Base-by-base conservation (phyloP, 2,113 vertebrate genomes). In the Silurus glanis region DNA sequence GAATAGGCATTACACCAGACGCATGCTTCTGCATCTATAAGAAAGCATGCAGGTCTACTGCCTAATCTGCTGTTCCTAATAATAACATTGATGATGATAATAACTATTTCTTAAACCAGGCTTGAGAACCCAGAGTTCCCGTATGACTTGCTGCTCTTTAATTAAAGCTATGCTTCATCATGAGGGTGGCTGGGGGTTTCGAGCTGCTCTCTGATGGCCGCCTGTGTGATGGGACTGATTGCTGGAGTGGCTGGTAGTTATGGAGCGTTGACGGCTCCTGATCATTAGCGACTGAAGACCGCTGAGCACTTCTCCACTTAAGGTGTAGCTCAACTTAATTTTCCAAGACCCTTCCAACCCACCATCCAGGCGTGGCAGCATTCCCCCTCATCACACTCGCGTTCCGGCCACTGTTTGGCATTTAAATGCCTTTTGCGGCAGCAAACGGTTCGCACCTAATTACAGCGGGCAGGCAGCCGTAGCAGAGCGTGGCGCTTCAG, bases 401-500 rank as follows among this genome's bases (percentile, higher is more conserved):
- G 61, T 62, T 75, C 78, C 21, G 83, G 80, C 86, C 87, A 87
- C 76, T 81, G 85, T 71, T 92, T 92, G 94, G 92, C 93, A 94
- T 91, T 91, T 90, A 94, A 94, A 94, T 92, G 94, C 93, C 94
- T 93, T 87, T 93, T 92, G 86, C 45, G n/a, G 87, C 55, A 84
- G 90, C 66, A 88, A 49, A 92, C 9, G 91, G 92, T 92, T 94
- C 90, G 82, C 84, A 89, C 92, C 91, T 94, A 95, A 95, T 95
- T 95, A 95, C 94, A 86, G 88, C 91, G 90, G 90, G 90, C 86
- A 90, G 89, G 47, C 91, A 91, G 91, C 88, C 82, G 14, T 91
- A 89, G 82, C 84, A 90, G 13, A 80, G 64, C 92, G 90, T 87
- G 85, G 90, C 88, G 87, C 85, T 23, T 84, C 85, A 91, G 58